Base-by-base conservation (phyloP, 2,797 vertebrate genomes). In the Sebastes flavidus region DNA sequence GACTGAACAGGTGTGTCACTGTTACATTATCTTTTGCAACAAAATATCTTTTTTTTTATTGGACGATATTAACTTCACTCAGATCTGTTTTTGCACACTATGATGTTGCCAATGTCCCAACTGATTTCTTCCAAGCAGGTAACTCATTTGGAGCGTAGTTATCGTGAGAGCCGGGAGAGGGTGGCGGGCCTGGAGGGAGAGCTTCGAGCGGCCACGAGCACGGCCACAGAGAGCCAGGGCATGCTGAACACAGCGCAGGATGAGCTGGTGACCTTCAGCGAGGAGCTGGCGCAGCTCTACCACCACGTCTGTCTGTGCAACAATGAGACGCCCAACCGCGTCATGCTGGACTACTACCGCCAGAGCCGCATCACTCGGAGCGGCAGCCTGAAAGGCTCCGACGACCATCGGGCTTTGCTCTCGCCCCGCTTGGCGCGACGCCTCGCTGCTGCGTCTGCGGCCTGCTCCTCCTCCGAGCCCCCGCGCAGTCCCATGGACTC, bases 261-360 rank as follows among this genome's bases (percentile, higher is more conserved):
- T 0, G 98, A 99, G 93, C 90, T 99, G 91, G 98, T 99, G 34
- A 99, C 98, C 0, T 99, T 99, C 77, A 99, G 98, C 0, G 99
- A 99, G 90, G 99, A 99, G 63, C 94, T 99, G 72, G 99, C 99
- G 1, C 98, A 99, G 95, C 98, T 99, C 52, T 99, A 99, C 91
- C 98, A 99, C 91, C 99, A 99, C 0, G 98, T 99, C 49, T 99
- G 98, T 91, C 94, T 99, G 85, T 99, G 98, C 95, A 99, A 99
- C 90, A 99, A 99, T 0, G 98, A 99, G 94, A 99, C 98, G 0
- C 99, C 99, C 2, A 99, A 99, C 92, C 96, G 98, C 6, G 97
- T 99, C 85, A 99, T 99, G 99, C 95, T 99, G 89, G 99, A 99
- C 95, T 99, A 99, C 88, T 99, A 99, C 74, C 96, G 98, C 60